Percentiles rank a stretch among this genome's conserved stretches.
Conservation (phyloP, 2,888 invertebrate genomes). For the Tetrapedia diversipes region DNA sequence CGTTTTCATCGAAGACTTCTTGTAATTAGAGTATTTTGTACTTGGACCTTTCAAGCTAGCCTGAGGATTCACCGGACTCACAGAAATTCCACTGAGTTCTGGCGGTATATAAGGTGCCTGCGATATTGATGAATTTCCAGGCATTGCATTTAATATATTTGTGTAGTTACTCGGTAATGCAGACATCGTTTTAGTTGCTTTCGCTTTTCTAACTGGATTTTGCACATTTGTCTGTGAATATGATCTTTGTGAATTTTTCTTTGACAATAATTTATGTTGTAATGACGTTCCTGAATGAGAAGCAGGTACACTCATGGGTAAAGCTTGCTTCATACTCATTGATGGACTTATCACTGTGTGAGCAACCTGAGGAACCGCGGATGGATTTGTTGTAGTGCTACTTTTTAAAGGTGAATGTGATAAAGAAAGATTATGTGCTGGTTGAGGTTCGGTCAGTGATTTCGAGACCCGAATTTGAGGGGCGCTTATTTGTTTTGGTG, state of each 20-base stretch:
- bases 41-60: constrained; percentile 38
- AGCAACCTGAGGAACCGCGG: constrained; percentile 64
- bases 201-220: constrained; percentile 70
- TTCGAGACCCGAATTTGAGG: constrained; percentile 78
- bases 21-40: constrained; percentile 58
- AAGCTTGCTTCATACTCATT: constrained; percentile 67
- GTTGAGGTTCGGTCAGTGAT: constrained; percentile 75
- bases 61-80: constrained; percentile 70
- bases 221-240: constrained; percentile 53
- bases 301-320: constrained; percentile 68
- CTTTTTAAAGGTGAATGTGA: constrained; percentile 69
- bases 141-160: constrained; percentile 65
- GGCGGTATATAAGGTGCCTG: constrained; percentile 70
- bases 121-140: constrained; percentile 61
- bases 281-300: constrained; percentile 73
- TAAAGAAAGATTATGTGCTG: constrained; percentile 73
- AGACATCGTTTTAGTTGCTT: constrained; percentile 62
- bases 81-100: constrained; percentile 76
- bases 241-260: constrained; percentile 75
- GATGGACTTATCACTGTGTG: constrained; percentile 66
- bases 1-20: constrained; percentile 60
- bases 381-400: constrained; percentile 52
- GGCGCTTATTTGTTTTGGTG: constrained; percentile 67
- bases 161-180: constrained; percentile 65
- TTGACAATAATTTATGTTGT: constrained; percentile 79